Evolutionary conservation across 1,140 invertebrate genomes (phyloP).

Genomic region (Musca domestica): DNA sequence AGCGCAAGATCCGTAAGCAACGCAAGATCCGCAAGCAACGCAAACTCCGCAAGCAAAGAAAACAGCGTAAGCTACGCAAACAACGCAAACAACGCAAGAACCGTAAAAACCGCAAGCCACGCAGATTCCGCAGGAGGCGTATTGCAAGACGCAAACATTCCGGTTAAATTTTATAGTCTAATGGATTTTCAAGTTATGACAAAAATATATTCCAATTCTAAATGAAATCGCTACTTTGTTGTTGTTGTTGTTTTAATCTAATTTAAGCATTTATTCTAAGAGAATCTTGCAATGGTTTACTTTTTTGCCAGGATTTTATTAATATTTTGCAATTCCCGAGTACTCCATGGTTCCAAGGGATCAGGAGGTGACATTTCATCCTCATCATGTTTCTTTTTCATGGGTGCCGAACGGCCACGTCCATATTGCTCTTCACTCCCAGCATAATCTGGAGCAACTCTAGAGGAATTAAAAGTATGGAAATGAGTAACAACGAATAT

Average conservation of each 20-base stretch:
- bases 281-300: neutral
- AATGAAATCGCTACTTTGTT: too few species aligned
- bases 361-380: constrained; percentile 58
- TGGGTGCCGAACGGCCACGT: constrained; percentile 42
- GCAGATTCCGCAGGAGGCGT: neutral
- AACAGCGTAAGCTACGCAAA: neutral
- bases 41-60: neutral
- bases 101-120: neutral
- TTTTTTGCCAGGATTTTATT: constrained; percentile 63
- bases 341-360: constrained; percentile 72
- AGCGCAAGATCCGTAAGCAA: neutral
- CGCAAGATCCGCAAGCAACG: neutral
- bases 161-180: too few species aligned
- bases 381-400: constrained; percentile 35
- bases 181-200: too few species aligned
- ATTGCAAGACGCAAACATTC: neutral
- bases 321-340: constrained; percentile 67
- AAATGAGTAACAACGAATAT: constrained; percentile 20
- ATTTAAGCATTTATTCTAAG: neutral
- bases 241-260: too few species aligned
- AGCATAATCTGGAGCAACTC: constrained; percentile 40
- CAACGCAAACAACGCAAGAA: neutral
- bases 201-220: too few species aligned
- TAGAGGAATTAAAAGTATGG: constrained; percentile 9
- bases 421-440: constrained; percentile 22